Base-by-base conservation (phyloP, 2,113 vertebrate species). In the Diphyllodes magnificus region DNA sequence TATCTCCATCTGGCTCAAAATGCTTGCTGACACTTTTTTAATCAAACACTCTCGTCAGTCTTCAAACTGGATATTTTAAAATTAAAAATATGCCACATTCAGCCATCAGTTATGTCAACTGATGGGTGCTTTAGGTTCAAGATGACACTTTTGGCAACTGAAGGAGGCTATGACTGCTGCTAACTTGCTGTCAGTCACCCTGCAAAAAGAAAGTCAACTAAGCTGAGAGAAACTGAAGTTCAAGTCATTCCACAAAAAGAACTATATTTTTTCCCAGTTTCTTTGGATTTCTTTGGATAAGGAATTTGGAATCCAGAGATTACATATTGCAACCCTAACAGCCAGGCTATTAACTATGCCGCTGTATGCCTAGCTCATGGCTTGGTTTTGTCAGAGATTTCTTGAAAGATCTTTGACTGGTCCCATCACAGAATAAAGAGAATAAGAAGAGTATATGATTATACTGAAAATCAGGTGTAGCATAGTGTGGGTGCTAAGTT, bases 1-100 rank as follows among this genome's bases (percentile, higher is more conserved):
- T 84, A 64, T 25, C 49, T 92, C 78, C 70, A 90, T 76, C 57
- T 94, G 82, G 63, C 54, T 85, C 15, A 4, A 91, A 93, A 64
- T 42, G 13, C 19, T 82, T 64, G 10, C 25, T 88, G 71, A 85
- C 28, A 33, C 23, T 72, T 91, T 37, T 69, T 8, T 22, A 57
- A 82, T 76, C 39, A 81, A 80, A 77, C 15, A 86, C 15, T 65
- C 50, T 65, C 2, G 2, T 64, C 50, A 82, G 25, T 35, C 39
- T 63, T 88, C 45, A 49, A 77, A 77, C 6, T 21, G 9, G 39
- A 39, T 42, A 37, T 73, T 56, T 39, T n/a, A 51, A 79, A 59
- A 50, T 47, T 6, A 44, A 70, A 88, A 76, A 23, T 7, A 60
- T 69, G 35, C 11, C 20, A 23, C 12, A 19, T 64, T 71, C 31